Conservation (phyloP, 2,888 invertebrate genomes). For the Callyntrura guangdongensis region DNA sequence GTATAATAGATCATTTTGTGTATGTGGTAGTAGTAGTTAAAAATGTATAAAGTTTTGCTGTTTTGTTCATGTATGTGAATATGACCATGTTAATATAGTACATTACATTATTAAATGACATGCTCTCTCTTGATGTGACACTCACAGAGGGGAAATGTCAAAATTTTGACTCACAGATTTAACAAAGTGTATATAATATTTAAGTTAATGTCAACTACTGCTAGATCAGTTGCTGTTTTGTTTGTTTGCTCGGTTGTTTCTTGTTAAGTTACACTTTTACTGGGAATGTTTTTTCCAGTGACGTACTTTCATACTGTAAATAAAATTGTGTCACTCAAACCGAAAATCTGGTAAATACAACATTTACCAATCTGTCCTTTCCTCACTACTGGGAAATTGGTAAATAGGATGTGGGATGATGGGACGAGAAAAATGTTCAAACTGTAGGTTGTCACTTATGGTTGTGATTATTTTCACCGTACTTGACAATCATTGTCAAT, state of each 20-base stretch:
- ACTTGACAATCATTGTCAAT: slow-evolving; percentile 31
- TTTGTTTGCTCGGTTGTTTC: slow-evolving; percentile 41
- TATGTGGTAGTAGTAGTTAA: slow-evolving; percentile 5
- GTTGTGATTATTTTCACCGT: slow-evolving; percentile 24
- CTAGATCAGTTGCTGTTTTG: slow-evolving; percentile 55
- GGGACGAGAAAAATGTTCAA: slow-evolving; percentile 30
- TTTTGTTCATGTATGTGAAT: too few relatives aligned
- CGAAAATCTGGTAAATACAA: slow-evolving; percentile 26
- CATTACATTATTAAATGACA: slow-evolving; percentile 26
- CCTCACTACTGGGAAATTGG: not conserved
- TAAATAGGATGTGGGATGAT: not conserved
- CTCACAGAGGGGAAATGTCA: slow-evolving; percentile 73
- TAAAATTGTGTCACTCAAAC: slow-evolving; percentile 42
- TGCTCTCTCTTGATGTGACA: slow-evolving; percentile 62
- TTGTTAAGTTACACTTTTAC: not conserved
- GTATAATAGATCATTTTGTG: not conserved
- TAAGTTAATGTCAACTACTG: slow-evolving; percentile 55
- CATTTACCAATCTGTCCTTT: slow-evolving; percentile 2
- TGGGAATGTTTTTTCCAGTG: not conserved
- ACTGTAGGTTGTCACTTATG: slow-evolving; percentile 30
- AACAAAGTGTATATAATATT: slow-evolving; percentile 39
- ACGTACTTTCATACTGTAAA: not conserved
- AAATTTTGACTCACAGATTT: slow-evolving; percentile 67
- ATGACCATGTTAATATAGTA: too few relatives aligned
- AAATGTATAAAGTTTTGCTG: too few relatives aligned